A percentile compares a stretch with the other conserved stretches of the same genome.
Conservation (phyloP, 2,113 vertebrate species). For the Etheostoma cragini region DNA sequence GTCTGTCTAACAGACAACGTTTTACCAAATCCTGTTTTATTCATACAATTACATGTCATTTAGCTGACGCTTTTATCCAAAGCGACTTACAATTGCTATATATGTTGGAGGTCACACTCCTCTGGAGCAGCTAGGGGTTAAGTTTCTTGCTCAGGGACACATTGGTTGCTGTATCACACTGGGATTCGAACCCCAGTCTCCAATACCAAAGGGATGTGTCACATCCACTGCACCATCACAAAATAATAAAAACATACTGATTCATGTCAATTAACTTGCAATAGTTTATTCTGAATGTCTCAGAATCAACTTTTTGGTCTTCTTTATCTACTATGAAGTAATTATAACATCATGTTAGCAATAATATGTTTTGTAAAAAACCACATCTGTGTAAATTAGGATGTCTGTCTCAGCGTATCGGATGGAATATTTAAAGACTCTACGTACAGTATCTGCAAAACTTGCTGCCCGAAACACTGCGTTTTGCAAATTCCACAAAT, state of each 20-base stretch:
- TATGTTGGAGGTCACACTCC: too few species aligned
- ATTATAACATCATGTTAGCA: slow-evolving; percentile 1
- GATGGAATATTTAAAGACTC: not conserved
- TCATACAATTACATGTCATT: not conserved
- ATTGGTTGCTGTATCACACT: too few species aligned
- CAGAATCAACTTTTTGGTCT: not conserved
- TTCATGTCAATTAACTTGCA: not conserved
- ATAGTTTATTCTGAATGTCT: not conserved
- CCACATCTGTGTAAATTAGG: not conserved
- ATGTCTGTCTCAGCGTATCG: not conserved
- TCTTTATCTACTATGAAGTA: not conserved
- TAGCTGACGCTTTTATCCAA: too few species aligned
- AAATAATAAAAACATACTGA: not conserved
- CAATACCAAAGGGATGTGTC: too few species aligned
- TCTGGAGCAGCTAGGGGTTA: too few species aligned
- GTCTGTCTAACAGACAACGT: not conserved
- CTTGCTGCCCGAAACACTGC: not conserved
- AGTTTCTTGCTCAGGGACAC: too few species aligned
- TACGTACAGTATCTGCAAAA: not conserved
- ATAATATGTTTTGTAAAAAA: not conserved
- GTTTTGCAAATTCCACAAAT: not conserved
- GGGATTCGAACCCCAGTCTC: too few species aligned
- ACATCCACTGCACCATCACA: too few species aligned
- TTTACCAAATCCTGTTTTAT: not conserved
- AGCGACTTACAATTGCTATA: too few species aligned